phyloP scores from a whole-genome alignment of 2,797 vertebrate genomes.

The Paguma larvata region DNA sequence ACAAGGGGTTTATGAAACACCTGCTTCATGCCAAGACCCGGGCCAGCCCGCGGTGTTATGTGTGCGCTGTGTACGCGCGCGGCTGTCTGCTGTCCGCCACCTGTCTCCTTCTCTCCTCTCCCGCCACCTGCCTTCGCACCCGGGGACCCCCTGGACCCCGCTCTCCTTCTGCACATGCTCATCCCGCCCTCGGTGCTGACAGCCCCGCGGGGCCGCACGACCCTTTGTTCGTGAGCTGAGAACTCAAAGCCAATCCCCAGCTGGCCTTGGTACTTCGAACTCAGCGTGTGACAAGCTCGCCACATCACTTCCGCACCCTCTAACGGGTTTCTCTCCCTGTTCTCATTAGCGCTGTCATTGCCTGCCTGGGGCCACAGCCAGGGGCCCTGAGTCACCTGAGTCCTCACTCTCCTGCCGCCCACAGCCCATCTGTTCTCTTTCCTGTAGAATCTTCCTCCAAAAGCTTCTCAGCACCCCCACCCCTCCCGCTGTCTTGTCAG shows the following conservation, averaged over 20 bases:
- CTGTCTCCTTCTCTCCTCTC: background rate
- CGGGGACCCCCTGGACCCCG: background rate
- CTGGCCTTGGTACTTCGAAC: conserved; percentile 37
- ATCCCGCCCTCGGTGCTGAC: background rate
- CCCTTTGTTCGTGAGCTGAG: background rate
- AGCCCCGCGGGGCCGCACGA: background rate
- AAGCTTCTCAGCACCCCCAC: conserved; percentile 2
- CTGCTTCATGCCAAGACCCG: background rate
- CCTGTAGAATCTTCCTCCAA: conserved; percentile 60
- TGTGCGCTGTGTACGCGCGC: accelerated
- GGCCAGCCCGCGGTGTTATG: background rate
- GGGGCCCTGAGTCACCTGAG: conserved; percentile 73
- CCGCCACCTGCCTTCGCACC: background rate
- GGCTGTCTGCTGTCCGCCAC: background rate
- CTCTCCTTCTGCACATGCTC: background rate
- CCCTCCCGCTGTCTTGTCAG: background rate
- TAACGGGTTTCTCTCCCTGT: conserved; percentile 61
- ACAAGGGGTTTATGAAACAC: conserved; percentile 58
- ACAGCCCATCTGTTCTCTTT: conserved; percentile 77
- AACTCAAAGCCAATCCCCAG: conserved; percentile 11
- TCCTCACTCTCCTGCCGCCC: conserved; percentile 65
- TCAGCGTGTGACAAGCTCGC: conserved; percentile 27
- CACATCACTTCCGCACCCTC: conserved; percentile 10
- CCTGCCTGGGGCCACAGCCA: conserved; percentile 72
- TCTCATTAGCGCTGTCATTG: conserved; percentile 74